Conservation (phyloP, 2,888 invertebrate genomes). For the Sinopyrophorus schimmeli region DNA sequence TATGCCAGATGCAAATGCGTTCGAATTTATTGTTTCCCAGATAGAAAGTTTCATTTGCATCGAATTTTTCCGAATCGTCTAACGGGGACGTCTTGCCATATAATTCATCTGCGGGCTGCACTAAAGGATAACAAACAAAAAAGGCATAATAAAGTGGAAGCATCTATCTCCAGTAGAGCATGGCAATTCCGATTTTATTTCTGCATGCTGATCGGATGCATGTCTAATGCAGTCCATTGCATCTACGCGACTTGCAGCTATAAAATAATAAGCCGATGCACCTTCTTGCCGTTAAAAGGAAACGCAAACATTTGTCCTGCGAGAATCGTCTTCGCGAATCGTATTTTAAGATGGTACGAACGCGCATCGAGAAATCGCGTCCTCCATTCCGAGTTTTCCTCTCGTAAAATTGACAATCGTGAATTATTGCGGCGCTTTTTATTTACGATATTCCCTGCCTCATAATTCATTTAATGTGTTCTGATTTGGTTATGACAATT, state of each 20-base stretch:
- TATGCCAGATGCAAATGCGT: constrained; percentile 4
- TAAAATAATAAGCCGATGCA: constrained; percentile 20
- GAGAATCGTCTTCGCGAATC: constrained; percentile 23
- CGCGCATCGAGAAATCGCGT: constrained; percentile 19
- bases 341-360: constrained; percentile 21
- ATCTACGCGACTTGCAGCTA: constrained; percentile 22
- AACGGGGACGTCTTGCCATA: neutral
- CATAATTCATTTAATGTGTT: constrained; percentile 4
- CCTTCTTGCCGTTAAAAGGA: constrained; percentile 15
- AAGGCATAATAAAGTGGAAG: constrained; percentile 25
- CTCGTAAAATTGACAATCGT: constrained; percentile 24
- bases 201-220: constrained; percentile 30
- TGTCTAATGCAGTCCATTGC: constrained; percentile 26
- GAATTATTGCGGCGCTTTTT: constrained; percentile 15
- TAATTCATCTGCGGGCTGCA: constrained; percentile 19
- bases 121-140: constrained; percentile 11
- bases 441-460: constrained; percentile 9
- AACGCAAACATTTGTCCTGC: constrained; percentile 27
- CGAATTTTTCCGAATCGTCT: constrained; percentile 5
- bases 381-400: constrained; percentile 16
- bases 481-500: constrained; percentile 1
- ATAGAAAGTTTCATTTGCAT: neutral
- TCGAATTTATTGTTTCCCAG: constrained; percentile 2
- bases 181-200: constrained; percentile 29
- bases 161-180: constrained; percentile 31